These are phyloP conservation scores for Propithecus coquereli DNA, from an alignment of 2,113 vertebrate genomes.

Conservation along the genomic window DNA sequence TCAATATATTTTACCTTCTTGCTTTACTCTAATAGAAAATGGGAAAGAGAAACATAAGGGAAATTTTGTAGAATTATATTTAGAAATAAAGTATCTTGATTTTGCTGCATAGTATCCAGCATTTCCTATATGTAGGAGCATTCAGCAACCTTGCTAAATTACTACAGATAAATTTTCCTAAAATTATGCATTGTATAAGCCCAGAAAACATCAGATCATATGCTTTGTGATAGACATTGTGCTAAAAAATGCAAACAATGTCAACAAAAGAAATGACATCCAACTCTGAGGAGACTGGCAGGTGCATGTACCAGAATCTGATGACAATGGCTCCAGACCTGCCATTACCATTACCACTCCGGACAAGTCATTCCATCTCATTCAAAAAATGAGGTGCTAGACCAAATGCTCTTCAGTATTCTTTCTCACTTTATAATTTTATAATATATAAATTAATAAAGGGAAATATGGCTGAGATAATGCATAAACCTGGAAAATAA, in stretches of 20 bases:
- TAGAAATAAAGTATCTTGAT: not conserved
- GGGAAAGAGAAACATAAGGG: not conserved
- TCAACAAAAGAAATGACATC: not conserved
- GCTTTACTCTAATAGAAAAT: not conserved
- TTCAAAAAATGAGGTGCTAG: not conserved
- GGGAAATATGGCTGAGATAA: not conserved
- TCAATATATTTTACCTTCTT: not conserved
- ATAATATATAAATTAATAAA: not conserved
- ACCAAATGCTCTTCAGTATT: not conserved
- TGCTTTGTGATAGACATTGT: not conserved
- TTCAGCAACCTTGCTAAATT: not conserved
- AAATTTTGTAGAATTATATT: not conserved
- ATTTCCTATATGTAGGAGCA: not conserved
- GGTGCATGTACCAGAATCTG: not conserved
- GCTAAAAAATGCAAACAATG: not conserved
- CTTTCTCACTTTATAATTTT: not conserved
- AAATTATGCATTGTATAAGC: not conserved
- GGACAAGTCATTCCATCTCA: not conserved
- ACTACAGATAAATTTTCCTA: not conserved
- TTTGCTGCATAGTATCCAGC: not conserved
- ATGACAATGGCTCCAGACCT: not conserved
- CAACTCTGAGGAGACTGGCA: not conserved
- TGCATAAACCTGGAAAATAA: not conserved
- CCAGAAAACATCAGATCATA: not conserved
- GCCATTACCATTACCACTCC: not conserved